Base-by-base conservation (phyloP, 2,797 vertebrate species). In the Manis javanica region DNA sequence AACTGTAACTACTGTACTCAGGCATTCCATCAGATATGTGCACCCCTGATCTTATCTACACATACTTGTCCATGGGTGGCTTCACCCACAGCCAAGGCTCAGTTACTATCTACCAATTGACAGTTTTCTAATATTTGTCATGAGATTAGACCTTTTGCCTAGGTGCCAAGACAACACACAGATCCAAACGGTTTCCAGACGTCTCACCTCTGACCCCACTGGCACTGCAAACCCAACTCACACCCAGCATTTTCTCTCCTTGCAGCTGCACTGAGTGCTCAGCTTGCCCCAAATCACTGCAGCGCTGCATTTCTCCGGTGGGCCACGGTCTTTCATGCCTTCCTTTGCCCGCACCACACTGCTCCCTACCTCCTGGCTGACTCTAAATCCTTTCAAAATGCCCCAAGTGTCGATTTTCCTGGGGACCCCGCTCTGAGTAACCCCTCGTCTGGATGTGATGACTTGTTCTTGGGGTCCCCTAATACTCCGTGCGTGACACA, bases 221-320 rank as follows among this genome's bases (percentile, higher is more conserved):
- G 26, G 63, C 9, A 59, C 23, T 39, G 7, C 16, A 37, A 75
- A 49, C 21, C 19, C 78, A 68, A 7, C 24, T 4, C 34, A 63
- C 11, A 5, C 12, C 29, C 18, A 72, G 34, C 34, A 42, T 69
- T 61, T 46, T 61, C 72, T 42, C 29, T 42, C 46, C 34, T 37
- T 31, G 57, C 13, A 21, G 3, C 2, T 3, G 7, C 13, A n/a
- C 14, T n/a, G 13, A 59, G 24, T 6, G 26, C 55, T 39, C 29
- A 26, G n/a, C 31, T 26, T n/a, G 18, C 59, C 63, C 34, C 5
- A 5, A 78, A 53, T 71, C 23, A 39, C 16, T 4, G 5, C 5
- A 72, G 51, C 21, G 29, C 0, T 29, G 13, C 15, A 23, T 64
- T 75, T 59, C 69, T 46, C 68, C 31, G 18, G 0, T 0, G 2